Evolutionary conservation across 2,113 vertebrate species (phyloP).

Genomic region (Malurus cyaneus): DNA sequence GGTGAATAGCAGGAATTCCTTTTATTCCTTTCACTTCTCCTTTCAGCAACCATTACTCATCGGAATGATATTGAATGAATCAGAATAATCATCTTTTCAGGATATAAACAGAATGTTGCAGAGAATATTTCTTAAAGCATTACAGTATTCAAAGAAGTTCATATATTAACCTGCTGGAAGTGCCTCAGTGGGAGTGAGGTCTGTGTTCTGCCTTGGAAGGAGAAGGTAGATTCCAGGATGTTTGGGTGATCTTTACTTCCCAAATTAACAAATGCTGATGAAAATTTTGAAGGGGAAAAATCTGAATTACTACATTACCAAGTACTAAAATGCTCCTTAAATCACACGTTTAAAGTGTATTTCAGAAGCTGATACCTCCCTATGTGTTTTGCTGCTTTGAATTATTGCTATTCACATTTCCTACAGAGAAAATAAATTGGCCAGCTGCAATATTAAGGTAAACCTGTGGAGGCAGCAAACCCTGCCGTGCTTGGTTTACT

Average conservation of each 20-base stretch:
- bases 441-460: neutral
- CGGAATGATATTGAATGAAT: neutral
- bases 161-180: neutral
- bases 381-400: neutral
- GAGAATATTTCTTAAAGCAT: neutral
- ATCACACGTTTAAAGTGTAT: neutral
- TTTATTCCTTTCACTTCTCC: neutral
- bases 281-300: neutral
- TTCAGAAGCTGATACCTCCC: neutral
- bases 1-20: neutral
- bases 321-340: neutral
- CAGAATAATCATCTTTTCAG: neutral
- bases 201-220: neutral
- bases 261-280: neutral
- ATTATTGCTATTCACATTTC: neutral
- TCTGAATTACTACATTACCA: neutral
- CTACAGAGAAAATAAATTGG: neutral
- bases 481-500: neutral
- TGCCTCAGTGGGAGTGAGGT: neutral
- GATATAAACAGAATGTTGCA: neutral
- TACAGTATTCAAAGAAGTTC: neutral
- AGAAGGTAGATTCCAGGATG: neutral
- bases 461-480: neutral
- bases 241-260: neutral
- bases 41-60: neutral